Evolutionary conservation across 2,113 vertebrate species (phyloP), one percentile per base, ranked within the genome.

Genomic region (Opisthocomus hoazin): DNA sequence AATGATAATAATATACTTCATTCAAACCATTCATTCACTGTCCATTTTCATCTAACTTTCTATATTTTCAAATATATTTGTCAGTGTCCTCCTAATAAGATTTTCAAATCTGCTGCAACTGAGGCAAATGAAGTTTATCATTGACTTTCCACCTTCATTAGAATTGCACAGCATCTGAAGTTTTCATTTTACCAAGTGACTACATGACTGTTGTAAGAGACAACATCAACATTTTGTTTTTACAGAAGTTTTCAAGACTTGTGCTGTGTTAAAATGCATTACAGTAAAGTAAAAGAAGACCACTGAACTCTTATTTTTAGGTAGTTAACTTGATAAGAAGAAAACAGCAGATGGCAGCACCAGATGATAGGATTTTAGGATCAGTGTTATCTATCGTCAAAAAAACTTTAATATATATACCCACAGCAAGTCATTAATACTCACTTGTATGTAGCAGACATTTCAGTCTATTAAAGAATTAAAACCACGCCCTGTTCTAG

Each of bases 261-360:
- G 30, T 0, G 2, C 11, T 70, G n/a, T 63, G 9, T 53, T 90
- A 64, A 84, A 80, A 84, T n/a, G 26, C 18, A 45, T 30, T 77
- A 29, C 19, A 65, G 36, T 64, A 77, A 12, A 60, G 15, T 30
- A 71, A 89, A 81, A 7, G 34, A 58, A 68, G 9, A 50, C 32
- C 6, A 53, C 24, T 9, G 32, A 75, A n/a, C 70, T 57, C 36
- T 68, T 78, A 65, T 65, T 92, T 87, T 86, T 36, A 84, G 20
- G 39, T 71, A 78, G 30, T 66, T 80, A 88, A 73, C n/a, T 64
- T 61, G 92, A 79, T 87, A 96, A 96, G 90, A 90, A 84, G 34
- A 53, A 97, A 97, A 97, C 97, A 97, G 93, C 94, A 98, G 98
- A 96, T 97, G 97, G 97, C 97, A 98, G 98, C 96, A 98, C 54